These are phyloP conservation scores for Drosophila mimica DNA, from an alignment of 2,888 invertebrate genomes.

Conservation along the genomic window DNA sequence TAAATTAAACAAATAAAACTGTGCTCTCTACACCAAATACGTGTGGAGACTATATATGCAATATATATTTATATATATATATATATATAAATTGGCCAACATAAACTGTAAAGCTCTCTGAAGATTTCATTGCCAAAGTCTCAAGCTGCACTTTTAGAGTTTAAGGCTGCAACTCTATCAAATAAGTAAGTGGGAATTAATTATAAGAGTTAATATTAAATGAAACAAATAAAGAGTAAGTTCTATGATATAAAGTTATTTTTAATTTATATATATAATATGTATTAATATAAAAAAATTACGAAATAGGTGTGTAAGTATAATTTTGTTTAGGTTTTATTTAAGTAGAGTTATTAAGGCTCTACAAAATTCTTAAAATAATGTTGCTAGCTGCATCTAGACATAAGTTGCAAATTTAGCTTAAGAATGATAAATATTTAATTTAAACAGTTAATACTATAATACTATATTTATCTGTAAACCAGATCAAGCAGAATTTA, in stretches of 20 bases:
- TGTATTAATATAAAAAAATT: no score
- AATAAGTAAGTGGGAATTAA: not conserved
- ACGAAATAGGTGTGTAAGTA: no score
- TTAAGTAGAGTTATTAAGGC: no score
- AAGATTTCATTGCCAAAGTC: not conserved
- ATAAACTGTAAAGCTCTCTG: not conserved
- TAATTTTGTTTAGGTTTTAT: no score
- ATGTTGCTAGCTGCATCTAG: no score
- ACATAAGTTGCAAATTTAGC: not conserved
- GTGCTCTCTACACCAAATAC: not conserved
- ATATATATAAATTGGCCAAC: not conserved
- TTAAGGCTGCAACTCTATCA: not conserved
- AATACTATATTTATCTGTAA: no score
- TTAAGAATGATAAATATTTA: not conserved
- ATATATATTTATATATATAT: not conserved
- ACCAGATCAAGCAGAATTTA: no score
- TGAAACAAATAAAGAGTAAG: not conserved
- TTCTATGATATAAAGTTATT: no score
- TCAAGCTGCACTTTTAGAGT: not conserved
- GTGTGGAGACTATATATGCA: not conserved
- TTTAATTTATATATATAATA: no score
- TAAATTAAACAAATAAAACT: constrained; percentile 48
- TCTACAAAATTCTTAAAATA: no score
- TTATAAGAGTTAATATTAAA: not conserved
- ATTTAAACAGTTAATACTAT: not conserved